Percentiles rank a stretch among this genome's conserved stretches.
These are phyloP conservation scores for Smutsia temminckii DNA, from an alignment of 2,797 vertebrate species.

Conservation along the genomic window DNA sequence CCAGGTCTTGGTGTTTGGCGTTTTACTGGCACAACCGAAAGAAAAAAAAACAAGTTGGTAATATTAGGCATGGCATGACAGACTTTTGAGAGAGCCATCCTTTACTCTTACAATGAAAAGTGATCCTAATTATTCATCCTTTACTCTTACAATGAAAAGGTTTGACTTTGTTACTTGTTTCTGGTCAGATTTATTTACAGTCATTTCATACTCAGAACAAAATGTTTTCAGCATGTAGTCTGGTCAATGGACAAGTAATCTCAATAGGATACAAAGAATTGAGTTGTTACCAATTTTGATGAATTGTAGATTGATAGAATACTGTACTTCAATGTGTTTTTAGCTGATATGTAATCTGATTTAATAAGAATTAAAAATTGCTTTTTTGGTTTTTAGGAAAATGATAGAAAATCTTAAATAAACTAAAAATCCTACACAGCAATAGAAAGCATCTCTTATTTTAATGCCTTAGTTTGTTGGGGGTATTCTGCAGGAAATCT, in stretches of 20 bases:
- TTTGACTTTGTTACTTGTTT: background rate
- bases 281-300: background rate
- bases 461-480: background rate
- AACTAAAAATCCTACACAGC: background rate
- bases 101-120: constrained; percentile 25
- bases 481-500: background rate
- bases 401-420: background rate
- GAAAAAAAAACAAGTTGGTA: background rate
- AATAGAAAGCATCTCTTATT: background rate
- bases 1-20: background rate
- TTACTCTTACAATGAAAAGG: constrained; percentile 24
- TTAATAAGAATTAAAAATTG: background rate
- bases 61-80: background rate
- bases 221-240: background rate
- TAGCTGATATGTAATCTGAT: background rate
- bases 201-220: constrained; percentile 1
- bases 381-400: constrained; percentile 24
- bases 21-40: background rate
- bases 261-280: background rate
- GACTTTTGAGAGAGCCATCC: background rate
- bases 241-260: background rate
- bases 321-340: background rate
- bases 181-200: background rate
- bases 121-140: constrained; percentile 1
- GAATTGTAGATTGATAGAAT: background rate